These are phyloP conservation scores for Galemys pyrenaicus DNA, from an alignment of 2,113 vertebrate species.

Conservation along the genomic window DNA sequence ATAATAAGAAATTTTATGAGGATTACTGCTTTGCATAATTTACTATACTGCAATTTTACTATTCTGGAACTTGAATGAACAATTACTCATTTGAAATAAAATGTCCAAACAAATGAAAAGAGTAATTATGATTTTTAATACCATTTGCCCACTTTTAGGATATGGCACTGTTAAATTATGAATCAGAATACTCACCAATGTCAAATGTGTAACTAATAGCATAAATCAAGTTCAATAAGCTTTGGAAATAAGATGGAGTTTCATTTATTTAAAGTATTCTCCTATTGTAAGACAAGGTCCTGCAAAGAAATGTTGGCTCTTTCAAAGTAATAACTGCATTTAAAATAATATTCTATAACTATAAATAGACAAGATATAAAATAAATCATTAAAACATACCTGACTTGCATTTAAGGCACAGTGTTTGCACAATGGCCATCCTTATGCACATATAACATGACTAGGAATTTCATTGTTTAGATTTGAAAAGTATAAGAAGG, in stretches of 20 bases:
- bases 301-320: neutral
- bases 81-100: slow-evolving; percentile 36
- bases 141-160: neutral
- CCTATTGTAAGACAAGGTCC: neutral
- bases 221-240: neutral
- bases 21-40: neutral
- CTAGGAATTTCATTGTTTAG: neutral
- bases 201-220: neutral
- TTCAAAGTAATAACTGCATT: neutral
- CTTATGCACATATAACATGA: neutral
- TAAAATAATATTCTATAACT: neutral
- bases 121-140: neutral
- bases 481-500: neutral
- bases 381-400: neutral
- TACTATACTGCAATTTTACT: neutral
- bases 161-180: neutral
- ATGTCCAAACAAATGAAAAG: slow-evolving; percentile 20
- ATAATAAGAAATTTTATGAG: neutral
- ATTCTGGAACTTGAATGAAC: neutral
- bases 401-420: neutral
- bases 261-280: neutral
- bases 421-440: neutral
- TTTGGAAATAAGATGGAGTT: neutral
- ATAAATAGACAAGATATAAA: neutral
- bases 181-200: neutral